phyloP scores from a whole-genome alignment of 2,113 vertebrate species.

The Castor canadensis region DNA sequence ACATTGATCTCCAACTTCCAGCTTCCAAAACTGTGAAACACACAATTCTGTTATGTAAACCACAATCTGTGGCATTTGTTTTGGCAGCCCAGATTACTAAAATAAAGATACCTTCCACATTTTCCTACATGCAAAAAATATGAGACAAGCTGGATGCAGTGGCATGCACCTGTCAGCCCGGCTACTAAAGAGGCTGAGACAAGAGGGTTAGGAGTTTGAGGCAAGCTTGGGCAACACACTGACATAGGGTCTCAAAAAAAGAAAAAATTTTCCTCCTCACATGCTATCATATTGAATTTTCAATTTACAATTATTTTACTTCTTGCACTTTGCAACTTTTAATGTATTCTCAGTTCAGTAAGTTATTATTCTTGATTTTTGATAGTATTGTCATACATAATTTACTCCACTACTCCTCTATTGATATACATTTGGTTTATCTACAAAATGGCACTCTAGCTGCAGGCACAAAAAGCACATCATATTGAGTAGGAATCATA shows the following conservation, averaged over 20 bases:
- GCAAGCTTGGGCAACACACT: background rate
- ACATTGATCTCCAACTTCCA: background rate
- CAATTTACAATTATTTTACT: background rate
- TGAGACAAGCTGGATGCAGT: background rate
- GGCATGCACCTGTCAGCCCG: accelerated
- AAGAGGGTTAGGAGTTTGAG: background rate
- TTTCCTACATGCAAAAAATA: background rate
- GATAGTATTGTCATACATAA: background rate
- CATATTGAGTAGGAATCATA: too few species aligned
- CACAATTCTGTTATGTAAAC: background rate
- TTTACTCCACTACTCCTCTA: background rate
- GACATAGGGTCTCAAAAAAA: background rate
- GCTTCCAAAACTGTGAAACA: background rate
- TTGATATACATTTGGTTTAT: background rate
- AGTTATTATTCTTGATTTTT: background rate
- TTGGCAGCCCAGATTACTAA: background rate
- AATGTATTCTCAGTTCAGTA: background rate
- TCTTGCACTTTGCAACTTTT: background rate
- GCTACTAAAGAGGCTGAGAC: background rate
- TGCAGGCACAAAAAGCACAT: too few species aligned
- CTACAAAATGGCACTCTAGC: background rate
- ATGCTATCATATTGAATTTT: background rate
- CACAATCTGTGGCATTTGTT: background rate
- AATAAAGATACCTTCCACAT: background rate
- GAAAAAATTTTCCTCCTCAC: background rate